These are phyloP conservation scores for Phalacrocorax brasilianus DNA, from an alignment of 2,113 vertebrate species.

Conservation along the genomic window DNA sequence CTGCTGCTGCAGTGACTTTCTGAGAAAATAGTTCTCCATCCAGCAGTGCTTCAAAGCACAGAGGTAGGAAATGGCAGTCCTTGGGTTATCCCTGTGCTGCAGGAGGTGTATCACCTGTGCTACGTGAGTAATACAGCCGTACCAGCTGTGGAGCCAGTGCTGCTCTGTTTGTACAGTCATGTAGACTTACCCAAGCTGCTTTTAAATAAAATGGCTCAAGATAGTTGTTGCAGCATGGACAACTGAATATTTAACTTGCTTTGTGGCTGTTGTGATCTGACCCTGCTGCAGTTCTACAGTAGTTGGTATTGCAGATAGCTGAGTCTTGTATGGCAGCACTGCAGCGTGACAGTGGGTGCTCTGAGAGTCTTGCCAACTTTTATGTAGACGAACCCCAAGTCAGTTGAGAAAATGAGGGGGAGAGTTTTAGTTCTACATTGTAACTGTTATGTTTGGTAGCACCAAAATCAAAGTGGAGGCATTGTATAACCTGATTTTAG, in stretches of 20 bases:
- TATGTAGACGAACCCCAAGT: neutral
- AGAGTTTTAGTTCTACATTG: neutral
- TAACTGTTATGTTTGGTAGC: neutral
- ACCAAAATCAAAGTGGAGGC: neutral
- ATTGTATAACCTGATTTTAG: neutral
- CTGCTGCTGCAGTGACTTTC: neutral
- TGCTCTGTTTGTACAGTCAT: rapidly evolving
- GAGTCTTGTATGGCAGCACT: neutral
- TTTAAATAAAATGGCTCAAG: neutral
- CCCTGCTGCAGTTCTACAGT: neutral
- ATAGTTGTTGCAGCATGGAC: neutral
- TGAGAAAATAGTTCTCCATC: neutral
- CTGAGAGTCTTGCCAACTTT: neutral
- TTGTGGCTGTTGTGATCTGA: neutral
- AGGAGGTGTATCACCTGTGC: rapidly evolving
- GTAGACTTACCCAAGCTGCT: neutral
- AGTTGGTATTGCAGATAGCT: neutral
- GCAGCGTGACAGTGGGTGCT: neutral
- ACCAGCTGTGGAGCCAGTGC: rapidly evolving
- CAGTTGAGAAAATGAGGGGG: neutral
- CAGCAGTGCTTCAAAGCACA: neutral
- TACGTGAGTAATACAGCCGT: rapidly evolving
- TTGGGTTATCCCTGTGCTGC: neutral
- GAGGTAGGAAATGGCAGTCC: neutral
- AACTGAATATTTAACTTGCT: neutral